Evolutionary conservation across 2,888 invertebrate genomes (phyloP).

Genomic region (Conops quadrifasciatus): DNA sequence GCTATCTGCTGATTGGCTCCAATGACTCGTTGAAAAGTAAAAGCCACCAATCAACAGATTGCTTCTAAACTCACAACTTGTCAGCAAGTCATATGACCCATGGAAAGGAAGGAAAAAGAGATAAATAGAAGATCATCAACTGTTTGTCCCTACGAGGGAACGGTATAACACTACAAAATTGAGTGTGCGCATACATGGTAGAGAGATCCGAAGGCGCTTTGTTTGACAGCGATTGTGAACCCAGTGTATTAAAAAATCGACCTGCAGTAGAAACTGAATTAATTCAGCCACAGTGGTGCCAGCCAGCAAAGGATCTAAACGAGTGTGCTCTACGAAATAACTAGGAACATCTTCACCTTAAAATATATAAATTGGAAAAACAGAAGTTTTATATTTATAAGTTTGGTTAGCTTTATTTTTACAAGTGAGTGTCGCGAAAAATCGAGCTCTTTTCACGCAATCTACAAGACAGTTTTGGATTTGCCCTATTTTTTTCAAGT

Average conservation of each 20-base stretch:
- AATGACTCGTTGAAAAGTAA: conserved; percentile 63
- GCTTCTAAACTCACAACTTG: conserved; percentile 69
- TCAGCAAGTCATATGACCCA: conserved; percentile 84
- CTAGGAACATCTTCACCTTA: conserved; percentile 49
- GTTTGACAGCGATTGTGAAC: conserved; percentile 31
- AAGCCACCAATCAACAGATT: conserved; percentile 69
- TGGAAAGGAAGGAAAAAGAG: conserved; percentile 23
- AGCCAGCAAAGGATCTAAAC: conserved; percentile 48
- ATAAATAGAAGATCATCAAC: conserved; percentile 7
- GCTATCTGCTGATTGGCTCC: conserved; percentile 68
- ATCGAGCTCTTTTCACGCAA: conserved; percentile 36
- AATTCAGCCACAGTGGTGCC: conserved; percentile 49
- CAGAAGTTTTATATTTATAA: conserved; percentile 78
- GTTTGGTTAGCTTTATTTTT: conserved; percentile 72
- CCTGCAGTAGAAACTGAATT: conserved; percentile 9
- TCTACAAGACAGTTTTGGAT: not conserved
- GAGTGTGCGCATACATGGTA: not conserved
- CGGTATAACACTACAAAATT: not conserved
- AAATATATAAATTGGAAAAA: conserved; percentile 60
- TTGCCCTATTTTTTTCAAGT: no score
- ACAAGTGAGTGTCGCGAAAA: conserved; percentile 74
- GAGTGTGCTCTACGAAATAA: conserved; percentile 41
- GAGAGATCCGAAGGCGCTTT: conserved; percentile 1
- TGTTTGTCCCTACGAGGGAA: not conserved
- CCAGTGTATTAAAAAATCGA: conserved; percentile 19